A percentile compares a stretch with the other conserved stretches of the same genome.
Conservation (phyloP, 2,888 invertebrate species). For the Spodoptera exigua region DNA sequence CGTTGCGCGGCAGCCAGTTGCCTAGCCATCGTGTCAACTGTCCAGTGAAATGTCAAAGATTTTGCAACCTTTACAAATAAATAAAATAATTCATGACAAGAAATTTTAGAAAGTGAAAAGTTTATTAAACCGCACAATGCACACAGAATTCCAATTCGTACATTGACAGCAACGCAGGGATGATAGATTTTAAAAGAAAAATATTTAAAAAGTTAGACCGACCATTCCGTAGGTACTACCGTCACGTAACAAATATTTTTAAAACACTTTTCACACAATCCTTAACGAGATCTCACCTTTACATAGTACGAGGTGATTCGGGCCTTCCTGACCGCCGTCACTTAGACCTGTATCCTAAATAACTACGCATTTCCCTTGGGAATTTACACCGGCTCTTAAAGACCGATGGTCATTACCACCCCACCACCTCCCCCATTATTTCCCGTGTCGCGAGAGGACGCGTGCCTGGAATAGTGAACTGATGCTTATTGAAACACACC, state of each 20-base stretch:
- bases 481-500: slow-evolving; percentile 67
- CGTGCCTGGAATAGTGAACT: slow-evolving; percentile 73
- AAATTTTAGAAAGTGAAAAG: too few relatives aligned
- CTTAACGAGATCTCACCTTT: slow-evolving; percentile 28
- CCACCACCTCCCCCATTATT: slow-evolving; percentile 64
- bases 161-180: too few relatives aligned
- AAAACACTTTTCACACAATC: slow-evolving; percentile 15
- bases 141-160: too few relatives aligned
- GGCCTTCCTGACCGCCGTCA: slow-evolving; percentile 45
- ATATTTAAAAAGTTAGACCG: slow-evolving; percentile 6
- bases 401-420: slow-evolving; percentile 65
- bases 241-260: slow-evolving; percentile 21
- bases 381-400: slow-evolving; percentile 61
- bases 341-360: slow-evolving; percentile 52
- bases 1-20: too few relatives aligned
- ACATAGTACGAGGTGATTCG: slow-evolving; percentile 44
- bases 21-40: too few relatives aligned
- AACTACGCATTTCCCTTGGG: slow-evolving; percentile 54
- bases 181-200: slow-evolving; percentile 1
- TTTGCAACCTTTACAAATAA: too few relatives aligned
- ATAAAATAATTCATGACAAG: too few relatives aligned
- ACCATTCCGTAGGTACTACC: slow-evolving; percentile 8
- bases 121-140: too few relatives aligned
- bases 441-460: slow-evolving; percentile 68
- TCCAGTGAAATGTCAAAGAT: too few relatives aligned